phyloP scores from a whole-genome alignment of 2,113 vertebrate species.

The Emydura subglobosa region DNA sequence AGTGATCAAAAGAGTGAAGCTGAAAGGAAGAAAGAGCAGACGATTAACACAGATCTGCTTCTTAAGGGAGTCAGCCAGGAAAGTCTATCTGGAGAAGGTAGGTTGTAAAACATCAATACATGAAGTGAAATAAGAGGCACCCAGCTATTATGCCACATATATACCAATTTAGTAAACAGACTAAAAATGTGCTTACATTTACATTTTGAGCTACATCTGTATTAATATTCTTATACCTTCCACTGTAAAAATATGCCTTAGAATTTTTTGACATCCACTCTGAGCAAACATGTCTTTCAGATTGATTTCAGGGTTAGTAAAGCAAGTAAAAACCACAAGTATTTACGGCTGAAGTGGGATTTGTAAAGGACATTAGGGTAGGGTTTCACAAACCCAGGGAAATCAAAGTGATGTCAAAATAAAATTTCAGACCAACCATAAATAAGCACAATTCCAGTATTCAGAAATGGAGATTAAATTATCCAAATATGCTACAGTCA shows the following conservation, averaged over 20 bases:
- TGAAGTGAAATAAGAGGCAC: not conserved
- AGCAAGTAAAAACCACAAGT: not conserved
- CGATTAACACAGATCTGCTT: not conserved
- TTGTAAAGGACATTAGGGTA: not conserved
- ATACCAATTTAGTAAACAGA: rapidly evolving
- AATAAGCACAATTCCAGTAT: rapidly evolving
- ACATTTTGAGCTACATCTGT: not conserved
- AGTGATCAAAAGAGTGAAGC: not conserved
- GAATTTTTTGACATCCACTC: not conserved
- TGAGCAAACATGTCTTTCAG: not conserved
- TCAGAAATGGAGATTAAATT: not conserved
- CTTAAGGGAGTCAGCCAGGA: not conserved
- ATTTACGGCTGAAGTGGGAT: rapidly evolving
- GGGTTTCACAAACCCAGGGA: not conserved
- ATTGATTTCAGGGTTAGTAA: not conserved
- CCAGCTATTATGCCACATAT: not conserved
- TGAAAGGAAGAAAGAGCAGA: not conserved
- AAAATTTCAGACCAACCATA: not conserved
- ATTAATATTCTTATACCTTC: not conserved
- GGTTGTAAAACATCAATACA: not conserved
- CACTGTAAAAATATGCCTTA: not conserved
- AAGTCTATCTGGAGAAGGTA: slow-evolving; percentile 31
- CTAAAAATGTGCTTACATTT: not conserved
- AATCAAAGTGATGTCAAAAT: not conserved
- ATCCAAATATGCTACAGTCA: not conserved